Evolutionary conservation across 2,113 vertebrate genomes (phyloP).

Genomic region (Chamaetylas fuelleborni): DNA sequence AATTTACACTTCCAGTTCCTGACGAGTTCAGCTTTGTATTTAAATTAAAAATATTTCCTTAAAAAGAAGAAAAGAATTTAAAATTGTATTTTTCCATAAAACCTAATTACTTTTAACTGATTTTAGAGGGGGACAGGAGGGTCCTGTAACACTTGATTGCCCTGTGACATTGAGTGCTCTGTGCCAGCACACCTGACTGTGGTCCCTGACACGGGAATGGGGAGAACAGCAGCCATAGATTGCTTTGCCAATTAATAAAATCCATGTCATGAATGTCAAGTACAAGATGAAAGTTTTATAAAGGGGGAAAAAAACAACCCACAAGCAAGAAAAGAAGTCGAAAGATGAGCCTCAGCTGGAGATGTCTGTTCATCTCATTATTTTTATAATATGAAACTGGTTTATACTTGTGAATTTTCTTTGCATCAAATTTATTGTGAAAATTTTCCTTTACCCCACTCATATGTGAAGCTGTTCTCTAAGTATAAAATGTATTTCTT

Average conservation of each 20-base stretch:
- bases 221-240: not conserved
- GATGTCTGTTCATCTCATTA: not conserved
- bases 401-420: not conserved
- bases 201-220: rapidly evolving
- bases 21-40: not conserved
- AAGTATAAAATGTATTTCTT: not conserved
- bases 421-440: not conserved
- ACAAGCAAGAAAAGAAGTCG: not conserved
- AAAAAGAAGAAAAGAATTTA: not conserved
- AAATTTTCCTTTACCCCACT: not conserved
- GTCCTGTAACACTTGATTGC: not conserved
- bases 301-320: rapidly evolving
- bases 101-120: not conserved
- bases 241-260: not conserved
- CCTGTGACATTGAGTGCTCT: not conserved
- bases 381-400: not conserved
- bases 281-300: not conserved
- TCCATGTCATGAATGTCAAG: not conserved
- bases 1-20: not conserved
- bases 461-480: not conserved
- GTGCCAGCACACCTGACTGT: not conserved
- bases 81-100: not conserved
- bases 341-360: not conserved
- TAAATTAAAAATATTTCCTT: not conserved
- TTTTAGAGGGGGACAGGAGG: not conserved